phyloP scores from a whole-genome alignment of 1,140 invertebrate species.

The Portunus trituberculatus region DNA sequence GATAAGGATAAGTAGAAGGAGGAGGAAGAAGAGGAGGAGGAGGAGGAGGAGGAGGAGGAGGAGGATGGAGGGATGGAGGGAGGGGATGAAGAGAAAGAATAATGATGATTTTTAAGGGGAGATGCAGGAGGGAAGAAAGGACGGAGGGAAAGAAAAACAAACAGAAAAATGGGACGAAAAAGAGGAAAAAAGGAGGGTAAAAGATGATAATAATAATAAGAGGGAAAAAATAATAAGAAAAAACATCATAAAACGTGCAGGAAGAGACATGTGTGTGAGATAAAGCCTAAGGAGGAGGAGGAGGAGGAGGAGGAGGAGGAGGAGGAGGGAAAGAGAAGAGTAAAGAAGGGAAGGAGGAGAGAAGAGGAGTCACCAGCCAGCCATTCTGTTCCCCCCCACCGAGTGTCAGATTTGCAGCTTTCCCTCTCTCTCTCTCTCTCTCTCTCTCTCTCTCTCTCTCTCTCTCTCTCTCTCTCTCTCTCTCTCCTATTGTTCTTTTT shows the following conservation, averaged over 20 bases:
- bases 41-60: not conserved
- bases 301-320: no score
- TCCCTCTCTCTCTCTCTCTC: constrained; percentile 16
- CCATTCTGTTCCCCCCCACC: not conserved
- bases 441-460: constrained; percentile 15
- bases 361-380: not conserved
- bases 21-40: not conserved
- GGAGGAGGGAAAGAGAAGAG: no score
- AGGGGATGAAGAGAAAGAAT: not conserved
- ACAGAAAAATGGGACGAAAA: not conserved
- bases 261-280: constrained; percentile 26
- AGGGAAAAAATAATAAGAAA: not conserved
- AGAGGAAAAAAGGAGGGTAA: not conserved
- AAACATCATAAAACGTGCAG: not conserved
- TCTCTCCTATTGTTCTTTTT: not conserved
- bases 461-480: constrained; percentile 16
- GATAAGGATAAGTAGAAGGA: no score
- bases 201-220: not conserved
- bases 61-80: not conserved
- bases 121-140: not conserved
- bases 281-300: not conserved
- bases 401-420: not conserved
- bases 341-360: no score
- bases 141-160: not conserved
- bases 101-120: not conserved